A percentile compares a stretch with the other conserved stretches of the same genome.
Evolutionary conservation across 1,140 invertebrate species (phyloP).

Genomic region (Pogonomyrmex californicus): DNA sequence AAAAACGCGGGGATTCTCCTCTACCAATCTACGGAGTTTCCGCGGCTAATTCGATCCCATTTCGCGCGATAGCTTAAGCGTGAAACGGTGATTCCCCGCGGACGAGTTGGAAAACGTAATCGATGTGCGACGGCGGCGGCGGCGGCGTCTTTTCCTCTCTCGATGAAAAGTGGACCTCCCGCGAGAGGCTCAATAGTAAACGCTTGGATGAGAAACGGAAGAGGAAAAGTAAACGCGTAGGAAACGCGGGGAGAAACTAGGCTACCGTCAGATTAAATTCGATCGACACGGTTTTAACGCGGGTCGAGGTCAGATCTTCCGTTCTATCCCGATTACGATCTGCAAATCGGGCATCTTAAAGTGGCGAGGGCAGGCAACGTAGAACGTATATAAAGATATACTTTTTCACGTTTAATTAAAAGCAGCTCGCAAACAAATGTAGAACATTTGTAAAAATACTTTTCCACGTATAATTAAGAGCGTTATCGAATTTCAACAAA

Average conservation of each 20-base stretch:
- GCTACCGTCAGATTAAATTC: slow-evolving; percentile 43
- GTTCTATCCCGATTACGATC: slow-evolving; percentile 25
- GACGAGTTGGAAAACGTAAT: slow-evolving; percentile 57
- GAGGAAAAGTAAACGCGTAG: slow-evolving; percentile 32
- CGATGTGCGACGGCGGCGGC: slow-evolving; percentile 43
- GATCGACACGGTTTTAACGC: neutral
- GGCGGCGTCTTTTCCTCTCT: neutral
- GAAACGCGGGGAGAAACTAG: slow-evolving; percentile 20
- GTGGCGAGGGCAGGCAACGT: no score
- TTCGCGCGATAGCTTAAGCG: slow-evolving; percentile 53
- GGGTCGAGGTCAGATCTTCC: slow-evolving; percentile 27
- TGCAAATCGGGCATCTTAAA: neutral
- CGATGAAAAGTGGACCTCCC: slow-evolving; percentile 31
- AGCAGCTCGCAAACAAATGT: no score
- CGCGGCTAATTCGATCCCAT: slow-evolving; percentile 66
- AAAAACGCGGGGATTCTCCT: slow-evolving; percentile 8
- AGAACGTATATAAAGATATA: neutral
- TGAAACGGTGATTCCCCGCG: slow-evolving; percentile 46
- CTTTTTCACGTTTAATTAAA: neutral
- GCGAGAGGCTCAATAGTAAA: slow-evolving; percentile 17
- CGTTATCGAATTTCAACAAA: neutral
- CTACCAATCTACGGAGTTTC: slow-evolving; percentile 41
- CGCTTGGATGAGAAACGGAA: slow-evolving; percentile 16
- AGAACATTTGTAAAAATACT: neutral
- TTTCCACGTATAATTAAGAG: neutral